Evolutionary conservation across 2,113 vertebrate genomes (phyloP).

Genomic region (Oceanites oceanicus): DNA sequence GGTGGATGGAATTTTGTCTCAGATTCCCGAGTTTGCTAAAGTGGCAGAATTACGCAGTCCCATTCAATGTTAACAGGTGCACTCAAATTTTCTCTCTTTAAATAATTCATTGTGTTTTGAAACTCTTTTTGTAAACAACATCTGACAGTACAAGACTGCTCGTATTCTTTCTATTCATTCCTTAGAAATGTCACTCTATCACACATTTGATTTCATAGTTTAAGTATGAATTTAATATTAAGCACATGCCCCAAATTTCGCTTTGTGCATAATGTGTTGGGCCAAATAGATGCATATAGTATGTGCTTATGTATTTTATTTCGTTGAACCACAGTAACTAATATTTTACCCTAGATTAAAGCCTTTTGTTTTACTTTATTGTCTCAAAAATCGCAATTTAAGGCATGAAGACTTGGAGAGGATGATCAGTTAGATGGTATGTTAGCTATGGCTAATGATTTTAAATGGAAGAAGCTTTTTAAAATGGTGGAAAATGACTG

Average conservation of each 20-base stretch:
- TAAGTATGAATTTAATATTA: not conserved
- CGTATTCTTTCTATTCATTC: not conserved
- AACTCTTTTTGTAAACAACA: not conserved
- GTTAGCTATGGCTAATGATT: slow-evolving; percentile 22
- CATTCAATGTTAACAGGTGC: not conserved
- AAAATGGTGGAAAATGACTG: slow-evolving; percentile 1
- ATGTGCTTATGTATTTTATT: not conserved
- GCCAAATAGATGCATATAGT: not conserved
- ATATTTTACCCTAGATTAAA: not conserved
- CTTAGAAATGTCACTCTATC: not conserved
- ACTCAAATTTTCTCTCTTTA: not conserved
- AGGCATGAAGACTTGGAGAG: not conserved
- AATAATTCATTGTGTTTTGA: not conserved
- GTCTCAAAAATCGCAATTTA: slow-evolving; percentile 11
- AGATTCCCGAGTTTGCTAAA: not conserved
- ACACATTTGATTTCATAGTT: not conserved
- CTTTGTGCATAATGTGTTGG: not conserved
- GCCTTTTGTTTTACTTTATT: slow-evolving; percentile 4
- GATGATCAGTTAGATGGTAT: not conserved
- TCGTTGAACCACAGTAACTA: not conserved
- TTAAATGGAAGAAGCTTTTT: slow-evolving; percentile 10
- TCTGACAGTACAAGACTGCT: not conserved
- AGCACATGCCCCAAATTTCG: not conserved
- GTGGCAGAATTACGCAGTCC: not conserved
- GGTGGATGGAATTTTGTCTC: not conserved